phyloP scores from a whole-genome alignment of 2,113 vertebrate species.

The Chelonoidis abingdonii region DNA sequence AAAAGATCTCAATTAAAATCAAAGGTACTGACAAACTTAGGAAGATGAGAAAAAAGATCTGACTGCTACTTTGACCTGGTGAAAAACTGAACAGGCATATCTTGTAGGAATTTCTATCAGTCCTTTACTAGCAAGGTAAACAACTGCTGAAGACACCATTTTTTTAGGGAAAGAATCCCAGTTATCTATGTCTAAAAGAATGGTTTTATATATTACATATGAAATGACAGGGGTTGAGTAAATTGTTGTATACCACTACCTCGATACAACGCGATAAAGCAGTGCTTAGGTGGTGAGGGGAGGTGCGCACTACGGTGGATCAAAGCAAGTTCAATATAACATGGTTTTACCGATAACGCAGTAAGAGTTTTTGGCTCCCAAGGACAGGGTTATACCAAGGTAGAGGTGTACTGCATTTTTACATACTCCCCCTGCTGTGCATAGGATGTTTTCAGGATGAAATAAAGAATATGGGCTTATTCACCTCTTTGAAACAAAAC shows the following conservation, averaged over 20 bases:
- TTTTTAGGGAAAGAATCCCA: not conserved
- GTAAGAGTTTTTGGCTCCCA: too few relatives aligned
- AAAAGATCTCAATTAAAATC: not conserved
- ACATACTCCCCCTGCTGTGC: not conserved
- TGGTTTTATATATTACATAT: not conserved
- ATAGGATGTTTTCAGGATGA: not conserved
- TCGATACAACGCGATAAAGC: too few relatives aligned
- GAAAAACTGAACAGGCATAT: not conserved
- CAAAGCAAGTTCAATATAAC: too few relatives aligned
- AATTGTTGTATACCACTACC: not conserved
- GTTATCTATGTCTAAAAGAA: not conserved
- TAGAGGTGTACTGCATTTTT: not conserved
- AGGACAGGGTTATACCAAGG: too few relatives aligned
- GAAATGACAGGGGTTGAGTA: not conserved
- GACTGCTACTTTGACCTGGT: not conserved
- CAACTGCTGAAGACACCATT: not conserved
- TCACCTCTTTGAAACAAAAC: not conserved
- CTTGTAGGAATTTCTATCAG: too few relatives aligned
- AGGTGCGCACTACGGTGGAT: too few relatives aligned
- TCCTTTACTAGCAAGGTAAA: not conserved
- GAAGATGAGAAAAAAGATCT: not conserved
- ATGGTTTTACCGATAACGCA: too few relatives aligned
- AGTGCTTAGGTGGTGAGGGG: too few relatives aligned
- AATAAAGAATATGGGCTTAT: not conserved
- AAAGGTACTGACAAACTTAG: not conserved